Evolutionary conservation across 2,113 vertebrate genomes (phyloP).

Genomic region (Chamaea fasciata): DNA sequence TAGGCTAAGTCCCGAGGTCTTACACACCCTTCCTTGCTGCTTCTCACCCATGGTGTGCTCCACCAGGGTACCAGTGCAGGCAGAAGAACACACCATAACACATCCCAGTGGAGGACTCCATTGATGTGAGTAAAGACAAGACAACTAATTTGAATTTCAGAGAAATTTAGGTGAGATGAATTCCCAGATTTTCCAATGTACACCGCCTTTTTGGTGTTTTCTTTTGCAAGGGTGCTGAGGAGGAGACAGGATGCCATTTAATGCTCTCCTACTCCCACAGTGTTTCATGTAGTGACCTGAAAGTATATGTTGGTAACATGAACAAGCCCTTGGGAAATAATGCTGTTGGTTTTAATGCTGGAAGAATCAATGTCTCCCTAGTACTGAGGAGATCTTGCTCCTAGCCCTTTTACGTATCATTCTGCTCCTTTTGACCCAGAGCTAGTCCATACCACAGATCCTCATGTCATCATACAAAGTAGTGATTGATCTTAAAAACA

Average conservation of each 20-base stretch:
- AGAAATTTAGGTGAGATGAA: not conserved
- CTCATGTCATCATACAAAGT: not conserved
- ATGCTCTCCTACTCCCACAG: not conserved
- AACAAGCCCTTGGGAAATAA: not conserved
- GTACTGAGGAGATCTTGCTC: not conserved
- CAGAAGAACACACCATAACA: not conserved
- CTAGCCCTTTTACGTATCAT: not conserved
- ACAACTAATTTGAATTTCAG: not conserved
- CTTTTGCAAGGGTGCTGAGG: not conserved
- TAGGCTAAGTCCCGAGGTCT: not conserved
- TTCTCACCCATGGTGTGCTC: not conserved
- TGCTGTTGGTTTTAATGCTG: not conserved
- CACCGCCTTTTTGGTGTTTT: not conserved
- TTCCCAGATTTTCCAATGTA: not conserved
- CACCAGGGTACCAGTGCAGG: not conserved
- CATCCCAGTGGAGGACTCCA: not conserved
- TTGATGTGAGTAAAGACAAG: not conserved
- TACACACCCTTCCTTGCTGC: not conserved
- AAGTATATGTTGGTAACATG: not conserved
- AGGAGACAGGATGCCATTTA: not conserved
- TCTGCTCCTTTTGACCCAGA: not conserved
- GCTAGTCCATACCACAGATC: not conserved
- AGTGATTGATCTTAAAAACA: not conserved
- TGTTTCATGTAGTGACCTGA: not conserved
- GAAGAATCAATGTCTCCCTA: not conserved